Percentiles rank a stretch among this genome's conserved stretches.
Conservation (phyloP, 64 coral and sea anemone species). For the Hydrozoanthus tunicans region DNA sequence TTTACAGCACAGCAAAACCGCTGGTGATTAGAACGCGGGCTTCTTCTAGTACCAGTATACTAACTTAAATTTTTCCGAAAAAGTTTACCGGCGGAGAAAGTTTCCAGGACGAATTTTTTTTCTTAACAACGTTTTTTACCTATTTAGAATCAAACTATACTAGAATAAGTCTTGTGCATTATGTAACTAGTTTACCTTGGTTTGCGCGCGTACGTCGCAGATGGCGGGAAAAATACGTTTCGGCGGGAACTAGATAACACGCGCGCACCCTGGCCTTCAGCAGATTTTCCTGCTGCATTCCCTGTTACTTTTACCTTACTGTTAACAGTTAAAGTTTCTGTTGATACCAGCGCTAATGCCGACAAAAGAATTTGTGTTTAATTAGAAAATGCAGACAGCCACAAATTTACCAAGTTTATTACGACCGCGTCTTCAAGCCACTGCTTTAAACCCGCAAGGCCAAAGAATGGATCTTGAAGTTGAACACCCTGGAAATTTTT, state of each 20-base stretch:
- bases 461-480: background rate
- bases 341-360: no score
- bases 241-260: constrained; percentile 29
- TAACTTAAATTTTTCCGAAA: no score
- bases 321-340: no score
- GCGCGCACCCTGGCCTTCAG: background rate
- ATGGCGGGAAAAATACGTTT: constrained; percentile 20
- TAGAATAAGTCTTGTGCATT: background rate
- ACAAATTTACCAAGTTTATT: background rate
- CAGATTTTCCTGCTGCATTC: no score
- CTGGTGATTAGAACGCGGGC: no score
- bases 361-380: background rate
- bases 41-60: no score
- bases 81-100: no score
- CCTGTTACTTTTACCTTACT: background rate
- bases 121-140: no score
- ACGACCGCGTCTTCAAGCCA: background rate
- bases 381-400: background rate
- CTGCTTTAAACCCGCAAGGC: background rate
- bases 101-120: no score
- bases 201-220: background rate
- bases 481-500: background rate
- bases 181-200: background rate
- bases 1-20: no score
- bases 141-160: background rate